These are phyloP conservation scores for Porites evermanni DNA, from an alignment of 92 coral and sea anemone species.

Conservation along the genomic window DNA sequence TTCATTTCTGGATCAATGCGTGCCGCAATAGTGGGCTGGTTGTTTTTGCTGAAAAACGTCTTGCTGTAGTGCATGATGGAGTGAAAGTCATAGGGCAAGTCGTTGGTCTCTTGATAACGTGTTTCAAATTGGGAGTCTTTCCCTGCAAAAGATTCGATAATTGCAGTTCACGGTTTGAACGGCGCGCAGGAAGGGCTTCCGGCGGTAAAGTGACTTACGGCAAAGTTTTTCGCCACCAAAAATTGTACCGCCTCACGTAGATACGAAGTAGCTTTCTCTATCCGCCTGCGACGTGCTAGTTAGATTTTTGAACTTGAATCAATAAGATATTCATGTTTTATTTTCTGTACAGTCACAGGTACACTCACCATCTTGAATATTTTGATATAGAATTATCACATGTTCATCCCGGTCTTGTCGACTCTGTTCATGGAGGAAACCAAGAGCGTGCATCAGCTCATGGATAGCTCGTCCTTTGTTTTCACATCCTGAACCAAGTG, in stretches of 20 bases:
- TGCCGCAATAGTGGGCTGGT: conserved; percentile 37
- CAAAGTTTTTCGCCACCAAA: too few relatives aligned
- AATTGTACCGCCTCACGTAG: too few relatives aligned
- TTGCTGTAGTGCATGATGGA: conserved; percentile 71
- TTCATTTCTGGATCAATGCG: conserved; percentile 49
- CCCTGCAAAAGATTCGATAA: conserved; percentile 14
- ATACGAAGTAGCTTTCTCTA: too few relatives aligned
- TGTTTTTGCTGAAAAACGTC: conserved; percentile 56
- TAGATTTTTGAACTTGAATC: too few relatives aligned
- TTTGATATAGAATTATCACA: conserved; percentile 31
- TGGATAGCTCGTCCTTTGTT: conserved; percentile 60
- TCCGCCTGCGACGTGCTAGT: too few relatives aligned
- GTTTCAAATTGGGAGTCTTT: conserved; percentile 38
- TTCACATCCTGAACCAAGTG: conserved; percentile 67
- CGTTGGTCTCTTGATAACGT: conserved; percentile 45
- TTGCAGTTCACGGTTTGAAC: too few relatives aligned
- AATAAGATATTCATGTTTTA: too few relatives aligned
- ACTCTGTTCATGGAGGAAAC: conserved; percentile 76
- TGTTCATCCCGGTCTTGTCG: conserved; percentile 65
- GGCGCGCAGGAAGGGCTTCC: too few relatives aligned
- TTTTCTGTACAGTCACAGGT: too few relatives aligned
- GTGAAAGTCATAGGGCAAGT: conserved; percentile 65
- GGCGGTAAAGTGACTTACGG: too few relatives aligned
- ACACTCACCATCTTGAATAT: conserved; percentile 47
- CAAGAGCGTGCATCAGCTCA: conserved; percentile 68